These are phyloP conservation scores for Cybosia mesomella DNA, from an alignment of 2,888 invertebrate species.

Conservation along the genomic window DNA sequence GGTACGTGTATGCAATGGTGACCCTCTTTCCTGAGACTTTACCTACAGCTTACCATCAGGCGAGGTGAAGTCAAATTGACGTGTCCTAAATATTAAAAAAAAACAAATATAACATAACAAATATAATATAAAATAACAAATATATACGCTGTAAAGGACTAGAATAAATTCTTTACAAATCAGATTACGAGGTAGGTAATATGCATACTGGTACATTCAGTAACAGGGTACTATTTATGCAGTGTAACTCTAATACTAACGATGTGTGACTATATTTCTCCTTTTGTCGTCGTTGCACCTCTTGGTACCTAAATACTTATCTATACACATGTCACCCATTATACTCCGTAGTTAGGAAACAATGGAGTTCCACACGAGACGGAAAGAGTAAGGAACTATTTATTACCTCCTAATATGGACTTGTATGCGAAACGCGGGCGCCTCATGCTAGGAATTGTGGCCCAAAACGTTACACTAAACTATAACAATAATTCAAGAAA, in stretches of 20 bases:
- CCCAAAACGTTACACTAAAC: slow-evolving; percentile 39
- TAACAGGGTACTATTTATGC: slow-evolving; percentile 25
- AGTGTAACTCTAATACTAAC: slow-evolving; percentile 50
- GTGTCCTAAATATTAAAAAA: too few relatives aligned
- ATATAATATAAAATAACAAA: too few relatives aligned
- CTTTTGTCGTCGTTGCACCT: slow-evolving; percentile 44
- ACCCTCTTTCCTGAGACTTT: too few relatives aligned
- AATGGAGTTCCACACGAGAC: slow-evolving; percentile 65
- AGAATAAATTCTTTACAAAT: background rate
- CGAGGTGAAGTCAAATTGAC: too few relatives aligned
- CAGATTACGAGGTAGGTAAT: slow-evolving; percentile 8
- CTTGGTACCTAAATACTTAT: slow-evolving; percentile 46
- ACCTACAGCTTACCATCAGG: too few relatives aligned
- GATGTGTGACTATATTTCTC: slow-evolving; percentile 50
- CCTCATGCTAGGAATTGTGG: slow-evolving; percentile 59
- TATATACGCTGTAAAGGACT: background rate
- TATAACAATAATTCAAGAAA: slow-evolving; percentile 51
- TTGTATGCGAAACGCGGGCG: slow-evolving; percentile 54
- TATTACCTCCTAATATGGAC: slow-evolving; percentile 67
- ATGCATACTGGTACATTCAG: slow-evolving; percentile 1
- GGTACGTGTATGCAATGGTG: too few relatives aligned
- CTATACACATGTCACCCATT: slow-evolving; percentile 60
- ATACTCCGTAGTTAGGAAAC: slow-evolving; percentile 70
- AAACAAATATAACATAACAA: too few relatives aligned
- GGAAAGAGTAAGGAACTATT: slow-evolving; percentile 65